These are phyloP conservation scores for Ochotona curzoniae DNA, from an alignment of 2,113 vertebrate species.

Conservation along the genomic window DNA sequence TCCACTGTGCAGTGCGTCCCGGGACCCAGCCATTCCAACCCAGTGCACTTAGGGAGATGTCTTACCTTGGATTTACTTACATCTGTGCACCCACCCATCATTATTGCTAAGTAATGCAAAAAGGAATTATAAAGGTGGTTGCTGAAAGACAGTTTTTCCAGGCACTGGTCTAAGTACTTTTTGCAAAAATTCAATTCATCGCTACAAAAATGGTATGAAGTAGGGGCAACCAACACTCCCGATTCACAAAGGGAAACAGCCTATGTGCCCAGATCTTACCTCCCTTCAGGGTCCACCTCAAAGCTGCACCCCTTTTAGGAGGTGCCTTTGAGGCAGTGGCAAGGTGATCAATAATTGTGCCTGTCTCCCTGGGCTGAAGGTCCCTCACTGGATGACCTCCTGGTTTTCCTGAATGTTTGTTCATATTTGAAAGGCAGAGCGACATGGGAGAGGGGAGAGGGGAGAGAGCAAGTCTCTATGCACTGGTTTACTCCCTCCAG, in stretches of 20 bases:
- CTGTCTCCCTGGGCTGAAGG: neutral
- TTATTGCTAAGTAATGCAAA: neutral
- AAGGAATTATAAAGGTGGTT: neutral
- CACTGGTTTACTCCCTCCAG: too few species aligned
- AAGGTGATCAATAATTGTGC: neutral
- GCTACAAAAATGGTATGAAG: neutral
- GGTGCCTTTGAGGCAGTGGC: neutral
- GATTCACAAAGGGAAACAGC: constrained; percentile 1
- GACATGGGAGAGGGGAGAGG: too few species aligned
- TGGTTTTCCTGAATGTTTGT: too few species aligned
- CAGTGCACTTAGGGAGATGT: neutral
- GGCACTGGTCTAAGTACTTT: neutral
- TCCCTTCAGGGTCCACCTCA: neutral
- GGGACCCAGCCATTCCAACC: neutral
- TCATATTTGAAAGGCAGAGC: too few species aligned
- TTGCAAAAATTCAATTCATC: neutral
- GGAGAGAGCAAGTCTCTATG: too few species aligned
- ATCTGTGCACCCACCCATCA: neutral
- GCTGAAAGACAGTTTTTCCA: neutral
- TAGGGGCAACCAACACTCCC: neutral
- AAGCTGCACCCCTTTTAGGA: neutral
- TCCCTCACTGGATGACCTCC: neutral
- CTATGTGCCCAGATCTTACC: neutral
- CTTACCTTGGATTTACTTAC: neutral
- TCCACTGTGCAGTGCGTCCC: neutral